Evolutionary conservation across 2,888 invertebrate genomes (phyloP), one percentile per base, ranked within the genome.

Genomic region (Pheosia tremula): DNA sequence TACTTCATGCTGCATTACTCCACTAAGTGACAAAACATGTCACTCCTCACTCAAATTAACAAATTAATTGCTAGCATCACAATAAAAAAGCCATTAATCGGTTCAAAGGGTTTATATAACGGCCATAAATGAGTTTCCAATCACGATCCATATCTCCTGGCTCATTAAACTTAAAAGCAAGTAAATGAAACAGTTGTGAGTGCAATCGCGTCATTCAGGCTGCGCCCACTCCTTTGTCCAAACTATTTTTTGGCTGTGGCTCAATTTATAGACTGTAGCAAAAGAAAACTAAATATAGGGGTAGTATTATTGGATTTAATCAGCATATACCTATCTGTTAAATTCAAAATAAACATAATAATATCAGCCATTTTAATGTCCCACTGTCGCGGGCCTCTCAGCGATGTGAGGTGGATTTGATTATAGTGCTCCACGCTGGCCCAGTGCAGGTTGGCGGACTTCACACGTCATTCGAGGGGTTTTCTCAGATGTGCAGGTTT

Each of bases 141-240:
- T 82, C 79, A 81, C 79, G 78, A 79, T 80, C 66, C 74, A 74
- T 83, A 86, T 89, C 85, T 79, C 71, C 67, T 75, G 76, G 75
- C 85, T 88, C 89, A 90, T 91, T 91, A 90, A 83, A 82, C 77
- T 62, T 72, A 72, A 75, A 80, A 84, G 82, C 81, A 75, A 81
- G 87, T 85, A 86, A 90, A 90, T 87, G 88, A 90, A 87, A 91
- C 87, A 87, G 89, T 91, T 81, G 88, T 88, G 86, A 84, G 83
- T 81, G 84, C 86, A 82, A 85, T 88, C 85, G 83, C 88, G 83
- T 91, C 89, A 89, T 87, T 87, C 87, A 85, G 72, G 78, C 76
- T 76, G 86, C 90, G 90, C 92, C 91, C 91, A 92, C 91, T 89
- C 84, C 84, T 88, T 88, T 85, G 89, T 88, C 85, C 85, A 69